Conservation (phyloP, 1,140 invertebrate genomes). For the Penaeus indicus region DNA sequence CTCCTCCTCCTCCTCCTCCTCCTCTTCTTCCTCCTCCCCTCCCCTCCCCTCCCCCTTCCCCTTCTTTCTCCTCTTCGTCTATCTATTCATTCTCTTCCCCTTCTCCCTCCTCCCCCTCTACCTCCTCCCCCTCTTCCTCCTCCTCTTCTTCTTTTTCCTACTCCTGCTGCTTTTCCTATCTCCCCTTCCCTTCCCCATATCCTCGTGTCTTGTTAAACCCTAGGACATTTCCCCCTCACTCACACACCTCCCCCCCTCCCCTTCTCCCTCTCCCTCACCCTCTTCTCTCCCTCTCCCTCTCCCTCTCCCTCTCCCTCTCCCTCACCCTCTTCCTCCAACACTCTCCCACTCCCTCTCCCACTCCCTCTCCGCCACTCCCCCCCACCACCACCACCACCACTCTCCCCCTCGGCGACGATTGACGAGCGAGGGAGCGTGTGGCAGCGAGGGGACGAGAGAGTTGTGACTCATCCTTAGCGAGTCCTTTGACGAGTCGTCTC, state of each 20-base stretch:
- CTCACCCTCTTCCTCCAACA: no score
- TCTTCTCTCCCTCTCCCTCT: no score
- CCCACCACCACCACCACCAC: no score
- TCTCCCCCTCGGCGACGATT: no score
- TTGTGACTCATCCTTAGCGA: no score
- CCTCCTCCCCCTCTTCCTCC: background rate
- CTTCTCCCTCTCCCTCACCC: background rate
- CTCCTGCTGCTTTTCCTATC: background rate
- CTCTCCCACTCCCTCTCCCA: no score
- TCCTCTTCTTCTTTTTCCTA: background rate
- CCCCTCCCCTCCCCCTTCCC: background rate
- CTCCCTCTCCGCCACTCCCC: no score
- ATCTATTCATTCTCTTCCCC: background rate
- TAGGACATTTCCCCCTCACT: background rate
- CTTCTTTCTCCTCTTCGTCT: background rate
- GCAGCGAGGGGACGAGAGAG: no score
- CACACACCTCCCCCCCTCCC: background rate
- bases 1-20: background rate
- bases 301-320: no score
- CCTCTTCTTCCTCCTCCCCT: background rate
- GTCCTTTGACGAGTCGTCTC: no score
- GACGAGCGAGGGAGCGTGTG: no score
- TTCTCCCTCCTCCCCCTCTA: background rate
- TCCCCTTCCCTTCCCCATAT: background rate
- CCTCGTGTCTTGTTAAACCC: background rate